Percentiles rank a stretch among this genome's conserved stretches.
phyloP scores from a whole-genome alignment of 2,888 invertebrate species.

The Campopleginae sp. region DNA sequence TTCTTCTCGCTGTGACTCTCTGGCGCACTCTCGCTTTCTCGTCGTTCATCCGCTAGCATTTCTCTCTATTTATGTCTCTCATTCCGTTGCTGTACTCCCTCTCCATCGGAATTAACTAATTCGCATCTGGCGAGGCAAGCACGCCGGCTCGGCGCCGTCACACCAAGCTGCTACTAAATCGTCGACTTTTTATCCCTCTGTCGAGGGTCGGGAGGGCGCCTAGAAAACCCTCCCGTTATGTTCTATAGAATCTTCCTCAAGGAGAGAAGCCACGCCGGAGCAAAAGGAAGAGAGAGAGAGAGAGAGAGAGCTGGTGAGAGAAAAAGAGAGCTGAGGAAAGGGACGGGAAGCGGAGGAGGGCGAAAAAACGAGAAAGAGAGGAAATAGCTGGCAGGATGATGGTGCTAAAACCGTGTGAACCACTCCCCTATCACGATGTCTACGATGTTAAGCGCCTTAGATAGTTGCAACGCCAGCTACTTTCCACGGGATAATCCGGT shows the following conservation, averaged over 20 bases:
- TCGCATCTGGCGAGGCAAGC: conserved; percentile 55
- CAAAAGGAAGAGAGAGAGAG: conserved; percentile 50
- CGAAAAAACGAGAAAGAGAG: conserved; percentile 47
- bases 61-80: conserved; percentile 12
- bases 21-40: not conserved
- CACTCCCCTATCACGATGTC: conserved; percentile 73
- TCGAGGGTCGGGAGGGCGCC: conserved; percentile 47
- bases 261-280: conserved; percentile 25
- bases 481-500: conserved; percentile 77
- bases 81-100: conserved; percentile 8
- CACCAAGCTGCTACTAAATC: conserved; percentile 70
- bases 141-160: conserved; percentile 65
- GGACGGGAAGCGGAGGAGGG: conserved; percentile 1
- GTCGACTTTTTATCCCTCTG: conserved; percentile 69
- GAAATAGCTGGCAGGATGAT: conserved; percentile 71
- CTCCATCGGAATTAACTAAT: conserved; percentile 67
- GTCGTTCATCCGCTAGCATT: not conserved
- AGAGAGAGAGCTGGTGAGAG: conserved; percentile 5
- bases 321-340: conserved; percentile 49
- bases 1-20: conserved; percentile 19
- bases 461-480: conserved; percentile 76
- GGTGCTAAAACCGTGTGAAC: conserved; percentile 76
- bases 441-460: conserved; percentile 76
- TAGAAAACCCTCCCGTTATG: conserved; percentile 52
- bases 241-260: conserved; percentile 30